A percentile compares a stretch with the other conserved stretches of the same genome.
Conservation (phyloP, 2,797 vertebrate species). For the Rhyacichthys aspro region DNA sequence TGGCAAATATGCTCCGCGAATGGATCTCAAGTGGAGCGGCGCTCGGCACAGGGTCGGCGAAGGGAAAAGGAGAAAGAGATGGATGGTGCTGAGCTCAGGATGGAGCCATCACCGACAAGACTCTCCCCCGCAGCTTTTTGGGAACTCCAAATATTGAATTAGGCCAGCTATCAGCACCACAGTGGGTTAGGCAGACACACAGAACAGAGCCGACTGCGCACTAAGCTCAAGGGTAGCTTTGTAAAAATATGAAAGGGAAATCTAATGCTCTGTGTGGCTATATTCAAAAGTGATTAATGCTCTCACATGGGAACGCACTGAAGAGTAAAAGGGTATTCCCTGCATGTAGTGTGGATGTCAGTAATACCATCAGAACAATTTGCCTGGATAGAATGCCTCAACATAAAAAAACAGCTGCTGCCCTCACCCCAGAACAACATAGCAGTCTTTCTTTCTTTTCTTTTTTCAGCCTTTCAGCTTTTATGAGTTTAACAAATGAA, state of each 20-base stretch:
- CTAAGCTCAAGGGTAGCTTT: conserved; percentile 38
- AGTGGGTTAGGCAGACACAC: conserved; percentile 42
- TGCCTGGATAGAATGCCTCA: no score
- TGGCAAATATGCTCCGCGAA: conserved; percentile 68
- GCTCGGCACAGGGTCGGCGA: conserved; percentile 44
- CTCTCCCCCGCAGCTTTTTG: conserved; percentile 51
- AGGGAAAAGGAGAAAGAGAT: conserved; percentile 53
- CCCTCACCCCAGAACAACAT: no score
- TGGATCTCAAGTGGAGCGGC: conserved; percentile 71
- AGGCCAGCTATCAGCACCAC: conserved; percentile 47
- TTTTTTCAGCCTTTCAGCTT: no score
- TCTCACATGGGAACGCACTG: no score
- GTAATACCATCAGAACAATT: no score
- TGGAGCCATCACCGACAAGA: conserved; percentile 70
- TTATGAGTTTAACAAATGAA: no score
- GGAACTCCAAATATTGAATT: conserved; percentile 54
- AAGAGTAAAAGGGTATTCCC: no score
- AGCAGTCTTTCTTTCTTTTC: no score
- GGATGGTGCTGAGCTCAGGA: conserved; percentile 75
- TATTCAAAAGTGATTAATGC: conserved; percentile 33
- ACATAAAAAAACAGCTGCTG: no score
- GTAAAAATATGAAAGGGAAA: conserved; percentile 56
- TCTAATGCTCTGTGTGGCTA: conserved; percentile 57
- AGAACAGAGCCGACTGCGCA: conserved; percentile 56
- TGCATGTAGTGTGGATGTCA: no score